Base-by-base conservation (phyloP, 2,888 invertebrate species). In the Loripinus fragilis region DNA sequence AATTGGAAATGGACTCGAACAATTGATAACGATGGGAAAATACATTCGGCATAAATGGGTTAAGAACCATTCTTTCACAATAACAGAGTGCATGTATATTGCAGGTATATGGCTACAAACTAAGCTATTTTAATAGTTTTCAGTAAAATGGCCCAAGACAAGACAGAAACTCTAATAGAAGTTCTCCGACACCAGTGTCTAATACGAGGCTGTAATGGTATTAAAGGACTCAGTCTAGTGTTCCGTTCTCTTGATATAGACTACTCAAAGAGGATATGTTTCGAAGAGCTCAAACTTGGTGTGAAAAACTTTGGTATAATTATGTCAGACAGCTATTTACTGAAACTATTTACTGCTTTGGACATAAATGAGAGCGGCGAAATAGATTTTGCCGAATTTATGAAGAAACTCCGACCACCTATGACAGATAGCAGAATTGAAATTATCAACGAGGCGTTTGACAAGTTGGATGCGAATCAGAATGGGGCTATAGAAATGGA, bases 381-480 rank as follows among this genome's bases (percentile, higher is more conserved):
- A 5, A 87, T 91, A n/a, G 91, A 91, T 74, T 91, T 91, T 78
- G 74, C 84, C 38, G 91, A 91, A 80, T 90, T 91, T 45, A 89
- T 91, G 85, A 64, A 83, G 66, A 85, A 85, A 52, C 74, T 91
- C 23, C 76, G 87, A 64, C 88, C 88, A 15, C 87, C 88, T 0
- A 81, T 91, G 86, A 42, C 81, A 12, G 64, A 75, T 23, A 73
- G 74, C n/a, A 80, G 91, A 30, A 77, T 83, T 8, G 71, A 75
- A 28, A 88, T 90, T 25, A 84, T 90, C 41, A 81, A 87, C 45
- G 84, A 90, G 77, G 89, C 88, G 1, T 91, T 91, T 74, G 85
- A 88, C 42, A 85, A 81, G 60, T 78, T 92, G 15, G 91, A 92
- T 81, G 85, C 75, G 10, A 88, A 87, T 73, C 80, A 83, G n/a